Conservation (phyloP, 2,113 vertebrate species). For the Dipodomys merriami region DNA sequence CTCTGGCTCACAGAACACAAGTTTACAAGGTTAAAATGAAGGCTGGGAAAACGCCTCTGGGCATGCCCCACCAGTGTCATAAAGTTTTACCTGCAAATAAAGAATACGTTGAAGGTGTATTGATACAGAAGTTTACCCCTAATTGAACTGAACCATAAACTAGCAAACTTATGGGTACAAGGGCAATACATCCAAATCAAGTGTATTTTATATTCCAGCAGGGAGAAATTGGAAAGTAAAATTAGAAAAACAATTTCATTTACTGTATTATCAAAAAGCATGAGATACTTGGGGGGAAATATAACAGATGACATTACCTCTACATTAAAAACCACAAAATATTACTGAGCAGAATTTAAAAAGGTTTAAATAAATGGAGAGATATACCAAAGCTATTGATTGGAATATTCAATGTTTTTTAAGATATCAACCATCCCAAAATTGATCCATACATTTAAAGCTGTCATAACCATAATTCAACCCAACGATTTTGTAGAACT, state of each 20-base stretch:
- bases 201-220: conserved; percentile 48
- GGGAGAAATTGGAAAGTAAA: conserved; percentile 45
- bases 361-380: background rate
- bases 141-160: conserved; percentile 29
- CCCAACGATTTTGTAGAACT: background rate
- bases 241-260: conserved; percentile 59
- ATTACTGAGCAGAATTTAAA: conserved; percentile 41
- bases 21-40: too few species aligned
- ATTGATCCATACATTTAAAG: background rate
- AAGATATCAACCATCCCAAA: background rate
- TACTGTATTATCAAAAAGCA: conserved; percentile 54
- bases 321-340: conserved; percentile 35
- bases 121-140: too few species aligned
- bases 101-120: too few species aligned
- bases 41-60: too few species aligned
- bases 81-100: too few species aligned
- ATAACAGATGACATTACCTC: conserved; percentile 1
- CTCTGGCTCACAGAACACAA: too few species aligned
- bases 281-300: conserved; percentile 47
- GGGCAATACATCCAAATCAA: conserved; percentile 46
- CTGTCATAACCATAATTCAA: background rate
- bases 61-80: too few species aligned
- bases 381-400: background rate
- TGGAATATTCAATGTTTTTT: background rate
- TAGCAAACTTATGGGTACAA: conserved; percentile 25